Evolutionary conservation across 2,888 invertebrate genomes (phyloP), one percentile per base, ranked within the genome.

Genomic region (Parthenolecanium corni): DNA sequence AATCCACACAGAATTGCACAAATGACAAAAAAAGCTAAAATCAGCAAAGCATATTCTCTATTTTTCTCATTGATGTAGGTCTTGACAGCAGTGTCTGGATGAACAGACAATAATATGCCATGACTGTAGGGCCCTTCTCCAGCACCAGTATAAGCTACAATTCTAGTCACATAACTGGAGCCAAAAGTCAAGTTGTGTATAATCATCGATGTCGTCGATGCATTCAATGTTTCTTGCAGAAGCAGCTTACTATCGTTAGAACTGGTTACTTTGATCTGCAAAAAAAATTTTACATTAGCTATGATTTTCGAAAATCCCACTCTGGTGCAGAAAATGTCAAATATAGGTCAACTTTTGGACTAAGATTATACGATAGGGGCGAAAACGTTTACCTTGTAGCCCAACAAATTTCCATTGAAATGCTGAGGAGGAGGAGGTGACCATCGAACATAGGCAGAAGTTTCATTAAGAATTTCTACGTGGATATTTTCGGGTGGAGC

Each of bases 111-210:
- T 66, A 83, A 79, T 54, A 86, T 84, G 3, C 89, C 84, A 65
- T 67, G 65, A 58, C 90, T 90, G 71, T 86, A 93, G 1, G 91
- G 91, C 6, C 97, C 96, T 62, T 84, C 80, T 1, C 97, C 97
- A 3, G 84, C 82, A 65, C 83, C 80, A 0, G 94, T 96, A 69
- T 87, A 82, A 0, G 94, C 94, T 11, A 93, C 90, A 9, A 96
- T 85, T 65, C 89, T 82, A 0, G 94, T 89, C 67, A 85, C 87
- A 74, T 96, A 97, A 2, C 85, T 78, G 2, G 87, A 86, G 58
- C 90, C 90, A 2, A 85, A 80, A 9, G 89, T 86, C 64, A 97
- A 77, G 71, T 93, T 92, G 18, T 96, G 83, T 49, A 90, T 82
- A 46, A 90, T 82, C 11, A 94, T 87, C 1, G 89, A 89, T 18